phyloP scores from a whole-genome alignment of 1,140 invertebrate genomes.

The Leptoteleia sp. region DNA sequence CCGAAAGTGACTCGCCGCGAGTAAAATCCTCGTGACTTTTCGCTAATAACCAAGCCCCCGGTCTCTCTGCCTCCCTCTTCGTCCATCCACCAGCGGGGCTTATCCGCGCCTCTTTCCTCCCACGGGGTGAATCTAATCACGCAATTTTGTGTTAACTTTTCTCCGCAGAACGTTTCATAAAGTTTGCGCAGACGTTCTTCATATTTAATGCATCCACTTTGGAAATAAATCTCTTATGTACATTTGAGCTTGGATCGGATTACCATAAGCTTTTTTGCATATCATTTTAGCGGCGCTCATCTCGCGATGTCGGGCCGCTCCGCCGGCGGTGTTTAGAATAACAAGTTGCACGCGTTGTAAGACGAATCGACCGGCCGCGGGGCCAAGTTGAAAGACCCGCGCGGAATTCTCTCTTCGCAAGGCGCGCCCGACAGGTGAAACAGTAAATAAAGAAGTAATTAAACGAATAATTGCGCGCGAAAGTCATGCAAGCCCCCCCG shows the following conservation, averaged over 20 bases:
- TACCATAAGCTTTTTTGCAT: slow-evolving; percentile 62
- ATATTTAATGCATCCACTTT: slow-evolving; percentile 60
- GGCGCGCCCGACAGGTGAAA: slow-evolving; percentile 25
- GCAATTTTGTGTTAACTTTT: slow-evolving; percentile 44
- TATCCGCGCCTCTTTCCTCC: too few species aligned
- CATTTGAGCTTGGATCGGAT: slow-evolving; percentile 54
- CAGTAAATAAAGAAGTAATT: slow-evolving; percentile 69
- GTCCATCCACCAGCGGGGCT: too few species aligned
- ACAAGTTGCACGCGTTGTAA: slow-evolving; percentile 32
- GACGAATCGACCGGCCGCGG: slow-evolving; percentile 28
- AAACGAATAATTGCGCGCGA: slow-evolving; percentile 68
- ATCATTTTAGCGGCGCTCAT: slow-evolving; percentile 60
- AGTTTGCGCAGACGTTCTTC: slow-evolving; percentile 46
- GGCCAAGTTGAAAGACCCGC: slow-evolving; percentile 19
- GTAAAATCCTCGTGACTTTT: too few species aligned
- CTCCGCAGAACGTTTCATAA: slow-evolving; percentile 34
- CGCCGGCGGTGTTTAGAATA: slow-evolving; percentile 42
- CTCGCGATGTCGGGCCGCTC: slow-evolving; percentile 19
- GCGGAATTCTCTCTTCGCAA: neutral
- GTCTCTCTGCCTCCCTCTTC: too few species aligned
- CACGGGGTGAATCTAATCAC: slow-evolving; percentile 27
- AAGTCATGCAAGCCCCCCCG: slow-evolving; percentile 42
- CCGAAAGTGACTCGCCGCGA: too few species aligned
- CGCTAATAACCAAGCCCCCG: too few species aligned
- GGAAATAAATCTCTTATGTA: slow-evolving; percentile 59